These are phyloP conservation scores for Yponomeuta malinellus DNA, from an alignment of 2,888 invertebrate species.

Conservation along the genomic window DNA sequence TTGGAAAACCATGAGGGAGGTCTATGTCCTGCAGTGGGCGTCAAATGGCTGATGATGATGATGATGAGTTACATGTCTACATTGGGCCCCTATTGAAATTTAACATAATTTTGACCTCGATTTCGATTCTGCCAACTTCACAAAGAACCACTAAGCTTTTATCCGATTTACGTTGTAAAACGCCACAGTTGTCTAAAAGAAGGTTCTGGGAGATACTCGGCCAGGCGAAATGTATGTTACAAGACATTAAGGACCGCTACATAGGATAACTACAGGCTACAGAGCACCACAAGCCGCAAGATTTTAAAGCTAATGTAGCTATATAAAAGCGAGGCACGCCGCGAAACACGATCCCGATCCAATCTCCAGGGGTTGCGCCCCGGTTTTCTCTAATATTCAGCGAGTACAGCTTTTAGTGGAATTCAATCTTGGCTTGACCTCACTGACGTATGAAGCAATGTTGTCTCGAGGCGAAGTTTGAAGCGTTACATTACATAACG, in stretches of 20 bases:
- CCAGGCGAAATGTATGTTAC: not conserved
- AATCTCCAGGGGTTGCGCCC: not conserved
- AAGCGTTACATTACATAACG: too few species aligned
- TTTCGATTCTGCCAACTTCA: too few species aligned
- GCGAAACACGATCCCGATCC: not conserved
- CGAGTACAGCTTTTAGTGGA: not conserved
- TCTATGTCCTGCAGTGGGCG: too few species aligned
- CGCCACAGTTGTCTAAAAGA: too few species aligned
- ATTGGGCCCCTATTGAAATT: too few species aligned
- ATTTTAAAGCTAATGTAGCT: constrained; percentile 1
- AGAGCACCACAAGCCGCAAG: not conserved
- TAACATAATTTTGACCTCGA: too few species aligned
- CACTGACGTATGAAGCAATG: not conserved
- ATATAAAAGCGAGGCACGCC: not conserved
- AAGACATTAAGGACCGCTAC: not conserved
- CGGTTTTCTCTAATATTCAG: not conserved
- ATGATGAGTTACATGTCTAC: too few species aligned
- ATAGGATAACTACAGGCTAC: not conserved
- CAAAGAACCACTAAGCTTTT: too few species aligned
- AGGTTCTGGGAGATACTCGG: too few species aligned
- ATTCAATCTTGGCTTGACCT: not conserved
- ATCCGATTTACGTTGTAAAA: too few species aligned
- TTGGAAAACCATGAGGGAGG: too few species aligned
- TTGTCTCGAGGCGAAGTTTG: not conserved
- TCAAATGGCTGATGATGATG: too few species aligned